These are phyloP conservation scores for Mesodorylaimus sp. DNA, from an alignment of 2,888 invertebrate species.

Conservation along the genomic window DNA sequence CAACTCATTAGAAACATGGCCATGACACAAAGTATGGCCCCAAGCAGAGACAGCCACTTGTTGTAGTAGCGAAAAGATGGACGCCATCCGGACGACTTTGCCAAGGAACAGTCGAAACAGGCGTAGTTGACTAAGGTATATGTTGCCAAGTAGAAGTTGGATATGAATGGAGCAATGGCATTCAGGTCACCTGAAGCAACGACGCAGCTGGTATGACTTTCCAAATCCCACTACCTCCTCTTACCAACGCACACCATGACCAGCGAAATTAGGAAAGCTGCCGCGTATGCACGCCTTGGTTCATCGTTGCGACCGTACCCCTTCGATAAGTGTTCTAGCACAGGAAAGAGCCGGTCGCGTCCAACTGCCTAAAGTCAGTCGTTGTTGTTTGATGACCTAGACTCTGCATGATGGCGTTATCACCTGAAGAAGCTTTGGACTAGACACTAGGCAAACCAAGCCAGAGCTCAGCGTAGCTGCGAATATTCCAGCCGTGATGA, in stretches of 20 bases:
- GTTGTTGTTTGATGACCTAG: too few relatives aligned
- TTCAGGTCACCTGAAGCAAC: slow-evolving; percentile 30
- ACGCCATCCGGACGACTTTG: slow-evolving; percentile 32
- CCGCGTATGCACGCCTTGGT: slow-evolving; percentile 65
- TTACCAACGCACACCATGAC: slow-evolving; percentile 69
- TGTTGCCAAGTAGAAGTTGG: slow-evolving; percentile 34
- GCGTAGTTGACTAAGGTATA: slow-evolving; percentile 34
- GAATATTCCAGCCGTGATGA: slow-evolving; percentile 13
- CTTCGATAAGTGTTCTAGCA: slow-evolving; percentile 62
- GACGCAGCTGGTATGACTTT: too few relatives aligned
- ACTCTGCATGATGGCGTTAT: too few relatives aligned
- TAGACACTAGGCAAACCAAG: slow-evolving; percentile 13
- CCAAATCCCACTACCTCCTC: too few relatives aligned
- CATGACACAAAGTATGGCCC: slow-evolving; percentile 43
- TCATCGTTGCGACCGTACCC: slow-evolving; percentile 40
- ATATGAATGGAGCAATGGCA: slow-evolving; percentile 32
- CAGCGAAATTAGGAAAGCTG: slow-evolving; percentile 69
- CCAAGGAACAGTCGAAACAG: slow-evolving; percentile 33
- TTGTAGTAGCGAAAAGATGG: slow-evolving; percentile 32
- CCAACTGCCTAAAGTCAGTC: slow-evolving; percentile 53
- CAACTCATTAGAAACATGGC: slow-evolving; percentile 90
- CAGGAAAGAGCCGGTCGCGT: slow-evolving; percentile 80
- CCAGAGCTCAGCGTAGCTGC: slow-evolving; percentile 13
- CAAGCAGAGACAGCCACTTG: slow-evolving; percentile 30
- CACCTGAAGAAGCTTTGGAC: slow-evolving; percentile 13